phyloP scores from a whole-genome alignment of 2,888 invertebrate genomes.

The Imbricaverruca yamaguchii region DNA sequence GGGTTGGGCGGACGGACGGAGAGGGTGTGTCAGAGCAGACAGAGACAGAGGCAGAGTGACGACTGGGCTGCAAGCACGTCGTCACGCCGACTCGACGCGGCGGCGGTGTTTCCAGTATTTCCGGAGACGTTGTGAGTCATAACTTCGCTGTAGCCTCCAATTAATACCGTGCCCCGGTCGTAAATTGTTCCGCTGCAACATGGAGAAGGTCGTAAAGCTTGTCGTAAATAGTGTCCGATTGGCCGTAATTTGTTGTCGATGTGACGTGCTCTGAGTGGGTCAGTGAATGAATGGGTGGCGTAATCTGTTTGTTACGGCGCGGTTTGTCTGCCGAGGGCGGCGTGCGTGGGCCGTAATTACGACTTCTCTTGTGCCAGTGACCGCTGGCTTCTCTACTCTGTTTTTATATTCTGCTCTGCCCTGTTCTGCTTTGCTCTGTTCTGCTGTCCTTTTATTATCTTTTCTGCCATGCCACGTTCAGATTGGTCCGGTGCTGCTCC shows the following conservation, averaged over 20 bases:
- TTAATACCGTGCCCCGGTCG: slow-evolving; percentile 5
- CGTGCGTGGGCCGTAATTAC: neutral
- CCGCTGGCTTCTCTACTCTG: neutral
- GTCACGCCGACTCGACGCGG: neutral
- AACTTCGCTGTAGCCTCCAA: slow-evolving; percentile 5
- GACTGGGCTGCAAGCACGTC: neutral
- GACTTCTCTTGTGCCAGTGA: neutral
- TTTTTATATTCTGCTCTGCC: too few relatives aligned
- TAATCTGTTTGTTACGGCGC: neutral
- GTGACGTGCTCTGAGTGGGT: slow-evolving; percentile 11
- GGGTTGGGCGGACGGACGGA: too few relatives aligned
- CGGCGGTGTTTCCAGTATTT: slow-evolving; percentile 17
- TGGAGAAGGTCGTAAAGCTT: slow-evolving; percentile 16
- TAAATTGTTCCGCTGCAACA: slow-evolving; percentile 17
- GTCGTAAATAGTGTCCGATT: slow-evolving; percentile 16
- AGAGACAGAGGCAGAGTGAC: neutral
- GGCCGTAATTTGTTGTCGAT: slow-evolving; percentile 19
- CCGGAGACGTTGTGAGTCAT: slow-evolving; percentile 14
- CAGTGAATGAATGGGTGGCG: neutral
- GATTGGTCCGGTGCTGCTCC: too few relatives aligned
- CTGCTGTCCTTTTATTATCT: too few relatives aligned
- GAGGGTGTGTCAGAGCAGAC: too few relatives aligned
- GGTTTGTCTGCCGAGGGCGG: neutral
- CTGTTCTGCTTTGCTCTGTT: too few relatives aligned
- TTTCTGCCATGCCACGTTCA: too few relatives aligned